These are phyloP conservation scores for Leucoraja erinaceus DNA, from an alignment of 2,113 vertebrate genomes.

Conservation along the genomic window DNA sequence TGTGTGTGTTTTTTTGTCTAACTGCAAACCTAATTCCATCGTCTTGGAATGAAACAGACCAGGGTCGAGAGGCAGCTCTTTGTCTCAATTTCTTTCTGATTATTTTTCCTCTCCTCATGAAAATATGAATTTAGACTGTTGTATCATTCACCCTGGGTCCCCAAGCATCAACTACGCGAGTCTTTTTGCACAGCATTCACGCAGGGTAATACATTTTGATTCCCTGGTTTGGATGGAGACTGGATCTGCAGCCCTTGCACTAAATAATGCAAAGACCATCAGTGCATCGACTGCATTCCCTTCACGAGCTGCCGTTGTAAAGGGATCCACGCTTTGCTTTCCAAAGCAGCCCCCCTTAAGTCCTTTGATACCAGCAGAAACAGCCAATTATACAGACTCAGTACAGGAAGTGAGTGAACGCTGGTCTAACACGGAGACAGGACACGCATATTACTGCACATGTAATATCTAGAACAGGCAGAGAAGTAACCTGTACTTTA, in stretches of 20 bases:
- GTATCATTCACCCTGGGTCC: not conserved
- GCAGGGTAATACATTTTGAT: constrained; percentile 10
- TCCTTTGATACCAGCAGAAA: constrained; percentile 35
- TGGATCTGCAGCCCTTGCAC: constrained; percentile 17
- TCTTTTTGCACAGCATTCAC: not conserved
- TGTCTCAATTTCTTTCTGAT: not conserved
- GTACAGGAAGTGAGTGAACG: constrained; percentile 7
- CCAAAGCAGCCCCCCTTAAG: constrained; percentile 25
- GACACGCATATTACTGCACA: not conserved
- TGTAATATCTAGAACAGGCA: constrained; percentile 18
- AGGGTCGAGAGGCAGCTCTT: not conserved
- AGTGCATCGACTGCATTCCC: constrained; percentile 22
- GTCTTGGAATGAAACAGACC: not conserved
- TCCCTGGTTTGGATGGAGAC: not conserved
- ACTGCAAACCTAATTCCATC: not conserved
- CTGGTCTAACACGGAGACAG: not conserved
- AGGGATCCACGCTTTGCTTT: constrained; percentile 36
- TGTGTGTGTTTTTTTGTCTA: no score
- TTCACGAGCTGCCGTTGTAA: constrained; percentile 15
- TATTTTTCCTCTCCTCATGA: not conserved
- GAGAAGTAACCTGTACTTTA: constrained; percentile 14
- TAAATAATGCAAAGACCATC: constrained; percentile 37
- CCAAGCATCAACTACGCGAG: not conserved
- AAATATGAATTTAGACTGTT: not conserved
- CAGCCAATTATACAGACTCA: constrained; percentile 19